Conservation (phyloP, 2,797 vertebrate species). For the Anguilla pacifica region DNA sequence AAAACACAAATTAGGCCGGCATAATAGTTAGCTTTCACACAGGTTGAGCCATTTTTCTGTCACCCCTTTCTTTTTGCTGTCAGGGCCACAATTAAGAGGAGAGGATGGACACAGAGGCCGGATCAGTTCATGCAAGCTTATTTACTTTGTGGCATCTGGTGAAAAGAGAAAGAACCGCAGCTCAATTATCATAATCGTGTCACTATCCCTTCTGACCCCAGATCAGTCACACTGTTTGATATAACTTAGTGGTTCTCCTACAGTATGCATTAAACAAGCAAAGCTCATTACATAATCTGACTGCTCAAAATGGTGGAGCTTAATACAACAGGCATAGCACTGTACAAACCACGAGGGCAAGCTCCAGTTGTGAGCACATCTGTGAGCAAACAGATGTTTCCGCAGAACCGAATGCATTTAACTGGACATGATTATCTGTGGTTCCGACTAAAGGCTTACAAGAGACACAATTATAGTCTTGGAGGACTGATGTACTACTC, state of each 20-base stretch:
- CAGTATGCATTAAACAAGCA: not conserved
- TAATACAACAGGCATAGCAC: not conserved
- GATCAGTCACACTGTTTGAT: constrained; percentile 16
- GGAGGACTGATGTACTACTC: not conserved
- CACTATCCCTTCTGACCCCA: not conserved
- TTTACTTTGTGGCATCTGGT: constrained; percentile 8
- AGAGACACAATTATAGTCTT: not conserved
- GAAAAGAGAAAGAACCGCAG: not conserved
- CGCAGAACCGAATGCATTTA: not conserved
- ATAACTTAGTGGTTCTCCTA: not conserved
- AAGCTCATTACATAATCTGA: not conserved
- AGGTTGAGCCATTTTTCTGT: constrained; percentile 20
- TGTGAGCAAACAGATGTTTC: not conserved
- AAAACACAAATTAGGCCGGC: constrained; percentile 12
- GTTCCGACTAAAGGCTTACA: not conserved
- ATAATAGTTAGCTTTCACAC: constrained; percentile 6
- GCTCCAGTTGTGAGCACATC: not conserved
- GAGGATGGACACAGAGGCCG: not conserved
- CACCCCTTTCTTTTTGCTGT: constrained; percentile 9
- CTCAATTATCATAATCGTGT: not conserved
- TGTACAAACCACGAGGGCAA: not conserved
- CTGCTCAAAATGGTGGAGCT: not conserved
- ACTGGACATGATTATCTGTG: not conserved
- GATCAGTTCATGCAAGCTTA: not conserved
- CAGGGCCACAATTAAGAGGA: constrained; percentile 25